phyloP scores from a whole-genome alignment of 1,140 invertebrate genomes.

The Saccostrea echinata region DNA sequence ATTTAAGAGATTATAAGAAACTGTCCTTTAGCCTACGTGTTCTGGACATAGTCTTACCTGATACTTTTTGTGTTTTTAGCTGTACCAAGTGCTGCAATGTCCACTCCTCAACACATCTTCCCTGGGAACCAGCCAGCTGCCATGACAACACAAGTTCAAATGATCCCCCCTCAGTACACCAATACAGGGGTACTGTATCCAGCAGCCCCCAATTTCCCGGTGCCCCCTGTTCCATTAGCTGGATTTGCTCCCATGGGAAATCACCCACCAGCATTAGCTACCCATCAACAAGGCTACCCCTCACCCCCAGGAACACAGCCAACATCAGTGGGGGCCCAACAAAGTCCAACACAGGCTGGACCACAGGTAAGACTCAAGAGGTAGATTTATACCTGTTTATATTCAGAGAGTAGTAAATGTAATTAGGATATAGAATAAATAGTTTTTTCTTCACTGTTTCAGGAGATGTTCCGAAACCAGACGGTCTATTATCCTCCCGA shows the following conservation, averaged over 20 bases:
- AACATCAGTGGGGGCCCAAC: slow-evolving; percentile 7
- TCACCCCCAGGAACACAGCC: slow-evolving; percentile 15
- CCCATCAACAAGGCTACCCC: slow-evolving; percentile 29
- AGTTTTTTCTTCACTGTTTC: background rate
- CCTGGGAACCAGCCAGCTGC: slow-evolving; percentile 9
- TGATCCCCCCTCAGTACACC: background rate
- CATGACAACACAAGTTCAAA: slow-evolving; percentile 37
- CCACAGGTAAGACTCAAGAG: background rate
- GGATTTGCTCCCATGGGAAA: background rate
- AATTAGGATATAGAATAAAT: background rate
- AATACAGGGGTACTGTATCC: background rate
- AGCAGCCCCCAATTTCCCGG: background rate
- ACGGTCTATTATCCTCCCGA: background rate
- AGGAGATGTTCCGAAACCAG: slow-evolving; percentile 10
- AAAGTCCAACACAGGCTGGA: slow-evolving; percentile 1
- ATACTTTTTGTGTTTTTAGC: background rate
- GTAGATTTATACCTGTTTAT: background rate
- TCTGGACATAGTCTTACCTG: too few species aligned
- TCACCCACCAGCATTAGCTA: slow-evolving; percentile 18
- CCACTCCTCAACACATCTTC: slow-evolving; percentile 17
- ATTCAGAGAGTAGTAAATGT: background rate
- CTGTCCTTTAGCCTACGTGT: too few species aligned
- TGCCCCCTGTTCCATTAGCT: background rate
- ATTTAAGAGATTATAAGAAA: too few species aligned
- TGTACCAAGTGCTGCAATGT: background rate